Percentiles rank a stretch among this genome's conserved stretches.
phyloP scores from a whole-genome alignment of 1,140 invertebrate species.

The Whitmania pigra region DNA sequence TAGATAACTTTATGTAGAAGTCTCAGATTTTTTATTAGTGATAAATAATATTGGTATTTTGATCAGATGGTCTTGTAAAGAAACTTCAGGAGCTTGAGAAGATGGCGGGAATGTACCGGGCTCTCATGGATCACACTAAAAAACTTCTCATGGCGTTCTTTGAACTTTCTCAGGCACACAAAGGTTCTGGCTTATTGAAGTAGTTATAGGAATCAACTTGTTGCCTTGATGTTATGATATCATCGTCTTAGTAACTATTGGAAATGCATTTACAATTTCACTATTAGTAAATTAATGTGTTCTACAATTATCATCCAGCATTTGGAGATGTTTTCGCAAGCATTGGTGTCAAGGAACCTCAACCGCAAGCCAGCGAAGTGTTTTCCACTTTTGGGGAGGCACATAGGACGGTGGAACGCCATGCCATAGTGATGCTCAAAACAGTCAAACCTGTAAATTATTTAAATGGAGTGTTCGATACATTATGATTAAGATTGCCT shows the following conservation, averaged over 20 bases:
- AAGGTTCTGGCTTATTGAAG: conserved; percentile 45
- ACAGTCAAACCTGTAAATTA: conserved; percentile 68
- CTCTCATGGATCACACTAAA: conserved; percentile 80
- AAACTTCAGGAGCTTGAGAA: conserved; percentile 81
- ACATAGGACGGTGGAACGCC: conserved; percentile 80
- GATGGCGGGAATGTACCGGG: conserved; percentile 47
- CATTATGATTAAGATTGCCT: too few species aligned
- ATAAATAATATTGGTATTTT: too few species aligned
- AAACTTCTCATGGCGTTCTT: conserved; percentile 59
- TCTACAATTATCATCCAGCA: conserved; percentile 43
- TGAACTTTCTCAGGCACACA: conserved; percentile 59
- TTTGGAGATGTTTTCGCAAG: conserved; percentile 87
- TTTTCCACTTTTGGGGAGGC: conserved; percentile 89
- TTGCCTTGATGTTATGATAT: too few species aligned
- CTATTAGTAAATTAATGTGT: too few species aligned
- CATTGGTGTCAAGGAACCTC: conserved; percentile 87
- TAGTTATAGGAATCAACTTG: not conserved
- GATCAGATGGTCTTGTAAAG: conserved; percentile 75
- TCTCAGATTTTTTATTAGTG: too few species aligned
- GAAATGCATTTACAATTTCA: too few species aligned
- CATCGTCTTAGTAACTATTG: too few species aligned
- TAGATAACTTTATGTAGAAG: too few species aligned
- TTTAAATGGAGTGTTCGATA: too few species aligned
- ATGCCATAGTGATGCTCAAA: conserved; percentile 77
- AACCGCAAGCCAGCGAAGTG: conserved; percentile 82